Conservation (phyloP, 2,888 invertebrate species). For the Parnassius glacialis region DNA sequence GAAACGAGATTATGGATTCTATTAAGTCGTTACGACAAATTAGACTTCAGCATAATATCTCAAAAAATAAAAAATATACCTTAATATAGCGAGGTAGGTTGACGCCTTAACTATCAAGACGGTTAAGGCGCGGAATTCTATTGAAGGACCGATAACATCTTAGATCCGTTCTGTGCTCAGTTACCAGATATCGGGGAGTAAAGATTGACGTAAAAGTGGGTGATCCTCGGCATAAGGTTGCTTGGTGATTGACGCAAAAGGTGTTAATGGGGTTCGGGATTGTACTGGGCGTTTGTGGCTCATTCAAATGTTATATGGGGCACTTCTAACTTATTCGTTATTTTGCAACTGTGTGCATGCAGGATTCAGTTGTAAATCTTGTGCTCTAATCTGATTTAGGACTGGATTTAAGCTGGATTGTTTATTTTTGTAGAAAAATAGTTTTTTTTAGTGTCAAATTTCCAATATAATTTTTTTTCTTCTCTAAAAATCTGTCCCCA, state of each 20-base stretch:
- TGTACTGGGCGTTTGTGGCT: conserved; percentile 22
- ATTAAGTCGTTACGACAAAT: too few species aligned
- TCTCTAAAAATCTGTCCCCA: too few species aligned
- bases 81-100: too few species aligned
- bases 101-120: conserved; percentile 9
- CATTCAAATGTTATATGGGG: conserved; percentile 18
- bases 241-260: conserved; percentile 49
- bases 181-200: conserved; percentile 31
- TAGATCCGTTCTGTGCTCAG: conserved; percentile 27
- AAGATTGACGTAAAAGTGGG: conserved; percentile 60
- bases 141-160: conserved; percentile 34
- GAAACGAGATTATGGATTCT: too few species aligned
- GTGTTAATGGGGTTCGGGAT: conserved; percentile 50
- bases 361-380: too few species aligned
- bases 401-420: too few species aligned
- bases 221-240: conserved; percentile 40
- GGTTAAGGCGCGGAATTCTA: conserved; percentile 31
- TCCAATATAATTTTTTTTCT: too few species aligned
- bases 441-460: too few species aligned
- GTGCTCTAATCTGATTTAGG: too few species aligned
- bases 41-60: too few species aligned
- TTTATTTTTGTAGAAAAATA: too few species aligned
- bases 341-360: not conserved
- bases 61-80: too few species aligned
- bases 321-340: conserved; percentile 3